Conservation (phyloP, 2,797 vertebrate species). For the Hozukius guyotensis region DNA sequence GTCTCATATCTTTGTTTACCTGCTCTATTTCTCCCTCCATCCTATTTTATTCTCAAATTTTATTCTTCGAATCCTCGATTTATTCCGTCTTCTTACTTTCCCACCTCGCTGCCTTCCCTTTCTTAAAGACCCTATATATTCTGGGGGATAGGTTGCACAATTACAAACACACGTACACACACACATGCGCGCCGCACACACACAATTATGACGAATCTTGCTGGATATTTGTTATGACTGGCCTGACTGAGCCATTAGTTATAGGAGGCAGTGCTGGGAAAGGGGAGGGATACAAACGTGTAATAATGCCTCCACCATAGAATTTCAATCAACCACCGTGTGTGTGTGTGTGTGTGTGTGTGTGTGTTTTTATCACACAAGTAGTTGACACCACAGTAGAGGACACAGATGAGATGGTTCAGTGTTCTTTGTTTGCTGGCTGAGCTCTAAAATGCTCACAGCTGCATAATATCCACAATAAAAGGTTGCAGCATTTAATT, state of each 20-base stretch:
- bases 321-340: slow-evolving; percentile 83
- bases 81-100: slow-evolving; percentile 29
- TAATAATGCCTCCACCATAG: slow-evolving; percentile 78
- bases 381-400: slow-evolving; percentile 63
- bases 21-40: background rate
- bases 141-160: slow-evolving; percentile 43
- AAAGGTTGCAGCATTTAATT: background rate
- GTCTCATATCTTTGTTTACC: slow-evolving; percentile 24
- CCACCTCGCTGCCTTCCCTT: slow-evolving; percentile 53
- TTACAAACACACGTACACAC: slow-evolving; percentile 35
- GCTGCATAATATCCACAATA: slow-evolving; percentile 1
- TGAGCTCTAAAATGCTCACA: background rate
- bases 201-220: slow-evolving; percentile 84
- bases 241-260: slow-evolving; percentile 85
- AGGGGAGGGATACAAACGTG: slow-evolving; percentile 80
- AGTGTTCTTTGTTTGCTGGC: slow-evolving; percentile 40
- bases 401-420: slow-evolving; percentile 61
- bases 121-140: slow-evolving; percentile 59
- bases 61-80: background rate
- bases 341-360: slow-evolving; percentile 15
- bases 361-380: slow-evolving; percentile 52
- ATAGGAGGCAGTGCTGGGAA: slow-evolving; percentile 79
- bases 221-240: slow-evolving; percentile 86
- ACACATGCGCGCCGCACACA: slow-evolving; percentile 16
- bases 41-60: slow-evolving; percentile 13